phyloP scores from a whole-genome alignment of 2,888 invertebrate genomes.

The Tinea pellionella region DNA sequence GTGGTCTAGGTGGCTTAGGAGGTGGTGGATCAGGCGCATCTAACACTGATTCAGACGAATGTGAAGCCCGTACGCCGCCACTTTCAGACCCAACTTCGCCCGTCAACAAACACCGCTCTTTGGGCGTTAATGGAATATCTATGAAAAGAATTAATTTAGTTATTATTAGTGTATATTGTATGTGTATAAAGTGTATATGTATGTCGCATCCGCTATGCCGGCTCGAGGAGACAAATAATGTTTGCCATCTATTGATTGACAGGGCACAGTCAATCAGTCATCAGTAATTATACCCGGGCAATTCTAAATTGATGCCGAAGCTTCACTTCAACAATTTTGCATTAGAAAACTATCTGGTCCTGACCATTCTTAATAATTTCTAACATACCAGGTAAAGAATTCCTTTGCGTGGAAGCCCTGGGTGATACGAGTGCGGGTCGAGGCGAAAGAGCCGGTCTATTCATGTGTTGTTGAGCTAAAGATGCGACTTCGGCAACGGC shows the following conservation, averaged over 20 bases:
- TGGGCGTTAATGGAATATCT: constrained; percentile 86
- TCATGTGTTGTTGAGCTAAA: constrained; percentile 85
- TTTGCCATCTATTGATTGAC: too few relatives aligned
- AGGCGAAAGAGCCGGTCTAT: constrained; percentile 63
- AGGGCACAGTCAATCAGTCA: too few relatives aligned
- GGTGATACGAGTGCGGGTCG: constrained; percentile 57
- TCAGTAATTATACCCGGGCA: too few relatives aligned
- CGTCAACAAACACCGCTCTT: constrained; percentile 77
- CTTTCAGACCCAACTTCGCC: constrained; percentile 71
- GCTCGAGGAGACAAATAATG: too few relatives aligned
- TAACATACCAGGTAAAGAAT: constrained; percentile 53
- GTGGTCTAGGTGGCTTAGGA: constrained; percentile 90
- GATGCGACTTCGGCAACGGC: constrained; percentile 70
- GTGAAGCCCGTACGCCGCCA: constrained; percentile 76
- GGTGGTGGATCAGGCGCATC: constrained; percentile 74
- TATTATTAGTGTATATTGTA: neutral
- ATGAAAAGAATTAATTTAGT: constrained; percentile 34
- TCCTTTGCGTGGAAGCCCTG: constrained; percentile 59
- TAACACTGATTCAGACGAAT: constrained; percentile 85
- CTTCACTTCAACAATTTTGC: too few relatives aligned
- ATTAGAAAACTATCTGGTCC: too few relatives aligned
- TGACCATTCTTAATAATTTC: neutral
- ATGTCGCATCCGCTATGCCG: too few relatives aligned
- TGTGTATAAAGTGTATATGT: too few relatives aligned
- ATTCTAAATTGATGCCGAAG: too few relatives aligned